These are phyloP conservation scores for Pyrgus malvae DNA, from an alignment of 2,888 invertebrate genomes.

Conservation along the genomic window DNA sequence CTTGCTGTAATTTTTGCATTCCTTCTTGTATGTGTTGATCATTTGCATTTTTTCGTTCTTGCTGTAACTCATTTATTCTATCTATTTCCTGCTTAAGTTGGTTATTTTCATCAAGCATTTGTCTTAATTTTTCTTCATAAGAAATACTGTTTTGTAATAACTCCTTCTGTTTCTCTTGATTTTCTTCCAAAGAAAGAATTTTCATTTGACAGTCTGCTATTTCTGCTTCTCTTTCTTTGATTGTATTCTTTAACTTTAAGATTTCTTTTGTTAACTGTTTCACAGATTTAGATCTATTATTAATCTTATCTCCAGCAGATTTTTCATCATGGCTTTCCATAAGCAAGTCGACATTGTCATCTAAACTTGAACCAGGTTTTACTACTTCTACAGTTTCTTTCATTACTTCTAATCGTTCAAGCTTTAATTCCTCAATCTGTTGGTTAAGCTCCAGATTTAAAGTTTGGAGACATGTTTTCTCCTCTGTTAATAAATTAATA, in stretches of 20 bases:
- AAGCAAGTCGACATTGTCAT: conserved; percentile 55
- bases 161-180: conserved; percentile 70
- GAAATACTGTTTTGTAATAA: conserved; percentile 50
- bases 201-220: conserved; percentile 78
- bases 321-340: conserved; percentile 65
- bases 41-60: conserved; percentile 44
- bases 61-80: conserved; percentile 55
- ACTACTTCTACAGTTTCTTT: conserved; percentile 65
- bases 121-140: conserved; percentile 68
- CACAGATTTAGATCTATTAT: conserved; percentile 63
- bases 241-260: conserved; percentile 71
- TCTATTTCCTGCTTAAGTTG: conserved; percentile 45
- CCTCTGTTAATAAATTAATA: conserved; percentile 68
- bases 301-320: conserved; percentile 56
- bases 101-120: conserved; percentile 65
- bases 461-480: conserved; percentile 60
- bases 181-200: conserved; percentile 74
- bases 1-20: conserved; percentile 61
- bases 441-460: conserved; percentile 59
- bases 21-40: conserved; percentile 55
- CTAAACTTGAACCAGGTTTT: conserved; percentile 54
- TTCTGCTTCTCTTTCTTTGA: conserved; percentile 77
- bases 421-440: conserved; percentile 72
- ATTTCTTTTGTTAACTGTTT: conserved; percentile 79
- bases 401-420: conserved; percentile 64